phyloP scores from a whole-genome alignment of 1,140 invertebrate species.

The Euura saliciscinereae region DNA sequence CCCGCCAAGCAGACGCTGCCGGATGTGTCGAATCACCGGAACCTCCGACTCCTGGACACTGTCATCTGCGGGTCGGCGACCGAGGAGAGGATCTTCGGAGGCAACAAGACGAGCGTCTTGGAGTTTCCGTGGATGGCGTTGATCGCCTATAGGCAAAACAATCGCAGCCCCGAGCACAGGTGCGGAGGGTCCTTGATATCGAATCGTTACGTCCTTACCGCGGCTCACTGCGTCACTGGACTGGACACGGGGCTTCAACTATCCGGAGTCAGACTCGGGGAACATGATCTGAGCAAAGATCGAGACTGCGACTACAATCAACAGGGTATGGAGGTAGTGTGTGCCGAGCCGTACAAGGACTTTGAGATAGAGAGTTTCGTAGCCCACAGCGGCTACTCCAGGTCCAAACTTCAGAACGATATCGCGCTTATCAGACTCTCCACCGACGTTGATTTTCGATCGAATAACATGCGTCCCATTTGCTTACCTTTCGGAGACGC shows the following conservation, averaged over 20 bases:
- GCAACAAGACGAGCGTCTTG: slow-evolving; percentile 62
- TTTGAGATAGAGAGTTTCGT: slow-evolving; percentile 61
- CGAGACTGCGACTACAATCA: slow-evolving; percentile 65
- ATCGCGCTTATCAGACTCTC: slow-evolving; percentile 68
- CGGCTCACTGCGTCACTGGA: slow-evolving; percentile 70
- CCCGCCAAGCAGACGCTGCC: slow-evolving; percentile 36
- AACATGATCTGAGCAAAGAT: slow-evolving; percentile 64
- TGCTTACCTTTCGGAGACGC: slow-evolving; percentile 61
- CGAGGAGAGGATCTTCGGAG: slow-evolving; percentile 61
- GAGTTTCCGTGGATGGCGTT: slow-evolving; percentile 75
- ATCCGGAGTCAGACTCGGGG: slow-evolving; percentile 65
- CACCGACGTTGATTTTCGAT: slow-evolving; percentile 57
- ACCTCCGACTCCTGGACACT: slow-evolving; percentile 57
- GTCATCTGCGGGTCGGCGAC: slow-evolving; percentile 50
- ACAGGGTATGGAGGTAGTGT: slow-evolving; percentile 49
- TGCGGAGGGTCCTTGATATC: slow-evolving; percentile 73
- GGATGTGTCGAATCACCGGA: slow-evolving; percentile 62
- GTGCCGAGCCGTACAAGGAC: slow-evolving; percentile 66
- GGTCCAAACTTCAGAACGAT: slow-evolving; percentile 60
- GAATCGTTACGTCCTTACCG: slow-evolving; percentile 70
- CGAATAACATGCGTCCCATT: slow-evolving; percentile 60
- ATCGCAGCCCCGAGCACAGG: slow-evolving; percentile 56
- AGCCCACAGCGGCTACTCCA: slow-evolving; percentile 62
- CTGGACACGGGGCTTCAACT: slow-evolving; percentile 38
- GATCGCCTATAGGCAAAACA: slow-evolving; percentile 60